A percentile compares a stretch with the other conserved stretches of the same genome.
phyloP scores from a whole-genome alignment of 35 echinoderm and acorn worm genomes.

The Acanthaster planci region DNA sequence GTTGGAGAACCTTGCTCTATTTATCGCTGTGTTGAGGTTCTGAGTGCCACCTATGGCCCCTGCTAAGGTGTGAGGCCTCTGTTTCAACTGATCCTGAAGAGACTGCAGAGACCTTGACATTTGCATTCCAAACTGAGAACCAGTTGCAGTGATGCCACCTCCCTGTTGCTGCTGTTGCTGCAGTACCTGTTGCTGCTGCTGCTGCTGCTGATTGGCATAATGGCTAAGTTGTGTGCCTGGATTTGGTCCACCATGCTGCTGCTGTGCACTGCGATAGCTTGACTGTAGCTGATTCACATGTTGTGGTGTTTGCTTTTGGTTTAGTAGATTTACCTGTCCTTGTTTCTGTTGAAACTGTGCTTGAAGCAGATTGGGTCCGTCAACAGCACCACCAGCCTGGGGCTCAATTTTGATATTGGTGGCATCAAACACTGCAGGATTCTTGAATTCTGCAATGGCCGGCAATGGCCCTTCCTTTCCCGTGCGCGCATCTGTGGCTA shows the following conservation, averaged over 20 bases:
- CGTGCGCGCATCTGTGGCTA: constrained; percentile 49
- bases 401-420: constrained; percentile 42
- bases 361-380: neutral
- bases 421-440: neutral
- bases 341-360: constrained; percentile 5
- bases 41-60: neutral
- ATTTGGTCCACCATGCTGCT: constrained; percentile 13
- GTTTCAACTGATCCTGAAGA: constrained; percentile 20
- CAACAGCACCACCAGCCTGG: constrained; percentile 3
- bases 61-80: neutral
- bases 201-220: constrained; percentile 28
- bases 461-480: constrained; percentile 58
- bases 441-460: constrained; percentile 52
- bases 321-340: neutral
- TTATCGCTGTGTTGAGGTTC: constrained; percentile 2
- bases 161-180: constrained; percentile 31
- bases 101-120: constrained; percentile 22
- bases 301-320: neutral
- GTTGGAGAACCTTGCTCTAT: constrained; percentile 24
- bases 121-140: constrained; percentile 11
- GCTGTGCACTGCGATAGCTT: neutral
- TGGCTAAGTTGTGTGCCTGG: too few species aligned
- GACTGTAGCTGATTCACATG: constrained; percentile 24
- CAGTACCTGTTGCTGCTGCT: constrained; percentile 24
- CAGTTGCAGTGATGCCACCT: constrained; percentile 13